Percentiles rank a stretch among this genome's conserved stretches.
These are phyloP conservation scores for Hassar affinis DNA, from an alignment of 2,113 vertebrate genomes.

Conservation along the genomic window DNA sequence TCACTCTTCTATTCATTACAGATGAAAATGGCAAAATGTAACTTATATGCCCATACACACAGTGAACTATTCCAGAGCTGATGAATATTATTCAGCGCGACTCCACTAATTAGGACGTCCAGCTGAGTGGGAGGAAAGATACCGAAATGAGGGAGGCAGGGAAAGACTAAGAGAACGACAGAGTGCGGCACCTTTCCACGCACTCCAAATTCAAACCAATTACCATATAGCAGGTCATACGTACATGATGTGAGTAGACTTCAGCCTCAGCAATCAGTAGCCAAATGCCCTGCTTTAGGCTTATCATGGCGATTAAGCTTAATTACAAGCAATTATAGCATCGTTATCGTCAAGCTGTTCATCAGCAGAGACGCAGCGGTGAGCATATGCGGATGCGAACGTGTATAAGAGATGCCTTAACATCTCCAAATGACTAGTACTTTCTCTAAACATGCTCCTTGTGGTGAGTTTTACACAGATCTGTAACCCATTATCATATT, in stretches of 20 bases:
- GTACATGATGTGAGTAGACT: neutral
- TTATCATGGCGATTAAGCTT: constrained; percentile 29
- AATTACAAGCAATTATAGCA: constrained; percentile 33
- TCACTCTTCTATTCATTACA: neutral
- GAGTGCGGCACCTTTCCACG: neutral
- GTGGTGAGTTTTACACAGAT: no score
- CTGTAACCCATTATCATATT: neutral
- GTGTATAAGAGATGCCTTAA: neutral
- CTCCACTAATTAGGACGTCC: constrained; percentile 21
- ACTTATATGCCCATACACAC: neutral
- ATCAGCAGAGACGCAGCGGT: constrained; percentile 14
- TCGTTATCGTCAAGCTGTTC: constrained; percentile 15
- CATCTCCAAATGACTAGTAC: neutral
- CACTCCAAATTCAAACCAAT: constrained; percentile 13
- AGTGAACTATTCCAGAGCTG: neutral
- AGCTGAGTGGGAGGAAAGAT: constrained; percentile 6
- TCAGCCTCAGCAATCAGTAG: constrained; percentile 15
- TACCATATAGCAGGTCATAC: neutral
- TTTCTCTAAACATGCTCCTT: neutral
- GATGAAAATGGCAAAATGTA: neutral
- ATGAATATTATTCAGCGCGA: constrained; percentile 40
- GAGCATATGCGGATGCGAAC: neutral
- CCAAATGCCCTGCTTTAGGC: constrained; percentile 12
- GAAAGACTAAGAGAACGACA: neutral
- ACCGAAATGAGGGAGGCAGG: neutral